Evolutionary conservation across 2,797 vertebrate species (phyloP).

Genomic region (Anisognathus igniventris): DNA sequence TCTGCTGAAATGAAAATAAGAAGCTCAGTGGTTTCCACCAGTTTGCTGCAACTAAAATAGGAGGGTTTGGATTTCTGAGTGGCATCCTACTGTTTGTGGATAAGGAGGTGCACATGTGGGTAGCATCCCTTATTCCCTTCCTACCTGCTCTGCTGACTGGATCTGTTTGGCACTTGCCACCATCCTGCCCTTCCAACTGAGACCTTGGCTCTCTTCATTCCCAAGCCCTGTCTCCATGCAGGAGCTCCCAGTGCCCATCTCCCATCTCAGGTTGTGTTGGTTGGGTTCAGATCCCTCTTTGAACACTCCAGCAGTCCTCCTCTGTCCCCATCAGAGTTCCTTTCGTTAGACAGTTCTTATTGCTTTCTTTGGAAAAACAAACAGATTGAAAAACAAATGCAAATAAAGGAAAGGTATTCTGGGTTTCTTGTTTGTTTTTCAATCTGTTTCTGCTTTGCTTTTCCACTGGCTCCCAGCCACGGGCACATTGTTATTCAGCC

Average conservation of each 20-base stretch:
- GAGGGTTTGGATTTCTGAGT: background rate
- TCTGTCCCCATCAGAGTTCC: background rate
- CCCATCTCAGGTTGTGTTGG: background rate
- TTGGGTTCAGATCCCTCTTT: background rate
- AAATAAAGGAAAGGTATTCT: background rate
- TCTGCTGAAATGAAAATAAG: background rate
- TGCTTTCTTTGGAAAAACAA: background rate
- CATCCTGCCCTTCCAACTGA: background rate
- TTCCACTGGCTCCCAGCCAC: background rate
- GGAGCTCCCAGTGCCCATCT: background rate
- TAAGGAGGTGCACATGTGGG: fast-evolving
- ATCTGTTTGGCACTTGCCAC: background rate
- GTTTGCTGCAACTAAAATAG: background rate
- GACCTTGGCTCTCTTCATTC: background rate
- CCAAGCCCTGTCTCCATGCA: background rate
- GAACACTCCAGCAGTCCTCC: background rate
- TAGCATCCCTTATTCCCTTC: fast-evolving
- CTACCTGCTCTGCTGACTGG: background rate
- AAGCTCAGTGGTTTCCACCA: background rate
- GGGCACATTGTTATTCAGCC: background rate
- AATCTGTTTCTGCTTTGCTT: background rate
- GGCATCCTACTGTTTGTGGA: fast-evolving
- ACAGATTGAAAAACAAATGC: background rate
- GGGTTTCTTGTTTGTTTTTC: background rate
- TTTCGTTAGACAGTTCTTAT: background rate